Percentiles rank a stretch among this genome's conserved stretches.
Conservation (phyloP, 2,888 invertebrate genomes). For the Acanthopleura granulata region DNA sequence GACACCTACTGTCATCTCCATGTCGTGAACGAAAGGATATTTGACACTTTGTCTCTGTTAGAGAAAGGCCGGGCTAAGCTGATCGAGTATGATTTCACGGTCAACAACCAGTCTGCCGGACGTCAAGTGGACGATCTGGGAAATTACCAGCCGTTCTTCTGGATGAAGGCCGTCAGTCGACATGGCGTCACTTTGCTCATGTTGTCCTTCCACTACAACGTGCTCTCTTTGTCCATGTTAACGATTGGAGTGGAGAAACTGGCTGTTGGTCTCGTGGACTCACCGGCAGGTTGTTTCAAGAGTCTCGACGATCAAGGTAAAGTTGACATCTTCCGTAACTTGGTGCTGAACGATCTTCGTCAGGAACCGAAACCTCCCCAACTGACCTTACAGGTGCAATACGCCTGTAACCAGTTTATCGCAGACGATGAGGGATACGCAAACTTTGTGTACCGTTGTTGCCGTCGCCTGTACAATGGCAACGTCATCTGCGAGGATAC, state of each 20-base stretch:
- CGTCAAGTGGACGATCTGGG: not conserved
- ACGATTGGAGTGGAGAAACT: conserved; percentile 10
- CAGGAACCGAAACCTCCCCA: conserved; percentile 2
- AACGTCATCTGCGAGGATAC: conserved; percentile 9
- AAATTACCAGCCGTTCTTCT: conserved; percentile 14
- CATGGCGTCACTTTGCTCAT: conserved; percentile 10
- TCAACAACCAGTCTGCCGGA: not conserved
- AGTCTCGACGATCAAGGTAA: not conserved
- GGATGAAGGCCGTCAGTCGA: conserved; percentile 6
- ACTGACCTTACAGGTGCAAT: conserved; percentile 2
- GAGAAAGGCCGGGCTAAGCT: conserved; percentile 5
- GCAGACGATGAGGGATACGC: not conserved
- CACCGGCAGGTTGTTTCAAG: conserved; percentile 3
- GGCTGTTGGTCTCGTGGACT: not conserved
- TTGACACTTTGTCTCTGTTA: not conserved
- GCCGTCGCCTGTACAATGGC: not conserved
- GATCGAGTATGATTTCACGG: conserved; percentile 9
- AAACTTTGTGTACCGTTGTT: conserved; percentile 7
- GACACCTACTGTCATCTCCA: conserved; percentile 15
- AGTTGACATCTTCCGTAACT: not conserved
- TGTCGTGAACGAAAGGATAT: conserved; percentile 9
- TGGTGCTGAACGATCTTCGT: conserved; percentile 2
- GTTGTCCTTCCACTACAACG: conserved; percentile 16
- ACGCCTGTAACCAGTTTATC: conserved; percentile 5
- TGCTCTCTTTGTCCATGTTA: conserved; percentile 18